These are phyloP conservation scores for Spodoptera litura DNA, from an alignment of 1,140 invertebrate species.

Conservation along the genomic window DNA sequence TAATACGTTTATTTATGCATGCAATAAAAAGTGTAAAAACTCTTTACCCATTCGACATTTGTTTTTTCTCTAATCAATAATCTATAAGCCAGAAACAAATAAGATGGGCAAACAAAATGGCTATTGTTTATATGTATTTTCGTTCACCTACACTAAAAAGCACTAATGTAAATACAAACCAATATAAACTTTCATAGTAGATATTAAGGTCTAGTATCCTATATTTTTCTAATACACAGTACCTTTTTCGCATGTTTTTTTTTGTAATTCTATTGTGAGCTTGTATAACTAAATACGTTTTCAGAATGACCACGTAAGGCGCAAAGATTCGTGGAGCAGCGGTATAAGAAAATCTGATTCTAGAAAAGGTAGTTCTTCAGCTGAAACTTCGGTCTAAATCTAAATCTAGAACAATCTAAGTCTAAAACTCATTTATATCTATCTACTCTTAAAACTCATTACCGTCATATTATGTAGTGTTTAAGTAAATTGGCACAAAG, in stretches of 20 bases:
- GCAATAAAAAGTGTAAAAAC: too few relatives aligned
- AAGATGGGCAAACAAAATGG: too few relatives aligned
- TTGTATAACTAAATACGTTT: slow-evolving; percentile 54
- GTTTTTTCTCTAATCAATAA: too few relatives aligned
- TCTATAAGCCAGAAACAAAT: too few relatives aligned
- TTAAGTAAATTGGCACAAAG: slow-evolving; percentile 51
- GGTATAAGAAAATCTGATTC: slow-evolving; percentile 68
- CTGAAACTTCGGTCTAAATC: slow-evolving; percentile 81
- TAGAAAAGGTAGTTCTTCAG: slow-evolving; percentile 70
- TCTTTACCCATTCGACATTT: too few relatives aligned
- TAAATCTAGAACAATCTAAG: background rate
- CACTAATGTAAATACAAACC: too few relatives aligned
- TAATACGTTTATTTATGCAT: too few relatives aligned
- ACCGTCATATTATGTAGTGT: slow-evolving; percentile 1
- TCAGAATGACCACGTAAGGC: slow-evolving; percentile 76
- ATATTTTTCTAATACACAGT: background rate
- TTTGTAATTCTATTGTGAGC: background rate
- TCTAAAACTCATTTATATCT: background rate
- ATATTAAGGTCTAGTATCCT: too few relatives aligned
- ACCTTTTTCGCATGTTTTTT: background rate
- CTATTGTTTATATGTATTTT: too few relatives aligned
- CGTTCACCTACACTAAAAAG: too few relatives aligned
- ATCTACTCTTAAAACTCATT: background rate
- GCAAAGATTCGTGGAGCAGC: slow-evolving; percentile 78
- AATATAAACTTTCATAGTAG: too few relatives aligned